Conservation (phyloP, 2,797 vertebrate species). For the Catamblyrhynchus diadema region DNA sequence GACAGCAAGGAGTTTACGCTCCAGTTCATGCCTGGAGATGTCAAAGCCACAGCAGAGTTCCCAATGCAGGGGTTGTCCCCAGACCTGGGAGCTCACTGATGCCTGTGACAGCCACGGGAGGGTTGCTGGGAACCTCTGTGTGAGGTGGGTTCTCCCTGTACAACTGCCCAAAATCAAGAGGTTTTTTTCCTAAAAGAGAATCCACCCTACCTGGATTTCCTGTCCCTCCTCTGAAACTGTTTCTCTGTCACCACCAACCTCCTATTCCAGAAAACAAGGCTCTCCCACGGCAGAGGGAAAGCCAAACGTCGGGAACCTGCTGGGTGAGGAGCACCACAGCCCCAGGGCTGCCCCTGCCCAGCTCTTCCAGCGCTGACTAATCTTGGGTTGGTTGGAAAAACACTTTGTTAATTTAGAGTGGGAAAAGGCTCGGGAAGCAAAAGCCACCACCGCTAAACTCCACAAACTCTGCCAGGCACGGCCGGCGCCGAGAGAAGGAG, state of each 20-base stretch:
- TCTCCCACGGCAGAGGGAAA: background rate
- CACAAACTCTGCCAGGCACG: background rate
- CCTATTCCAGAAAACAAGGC: background rate
- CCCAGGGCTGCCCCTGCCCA: background rate
- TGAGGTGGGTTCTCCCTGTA: background rate
- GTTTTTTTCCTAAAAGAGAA: background rate
- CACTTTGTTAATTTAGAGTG: background rate
- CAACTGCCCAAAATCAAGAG: background rate
- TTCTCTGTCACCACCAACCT: background rate
- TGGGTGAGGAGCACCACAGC: background rate
- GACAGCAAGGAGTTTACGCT: background rate
- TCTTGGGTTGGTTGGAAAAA: background rate
- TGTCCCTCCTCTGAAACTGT: background rate
- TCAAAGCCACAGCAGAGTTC: fast-evolving
- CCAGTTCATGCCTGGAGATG: background rate
- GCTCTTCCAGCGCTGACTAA: background rate
- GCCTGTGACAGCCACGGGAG: fast-evolving
- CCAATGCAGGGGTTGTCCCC: fast-evolving
- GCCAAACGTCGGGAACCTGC: background rate
- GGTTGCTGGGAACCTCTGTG: background rate
- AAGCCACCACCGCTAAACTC: background rate
- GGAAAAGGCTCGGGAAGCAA: background rate
- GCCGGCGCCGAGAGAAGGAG: background rate
- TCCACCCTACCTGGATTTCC: background rate
- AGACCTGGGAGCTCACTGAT: background rate